Evolutionary conservation across 2,888 invertebrate species (phyloP), one percentile per base, ranked within the genome.

Genomic region (Drosophila prolongata): DNA sequence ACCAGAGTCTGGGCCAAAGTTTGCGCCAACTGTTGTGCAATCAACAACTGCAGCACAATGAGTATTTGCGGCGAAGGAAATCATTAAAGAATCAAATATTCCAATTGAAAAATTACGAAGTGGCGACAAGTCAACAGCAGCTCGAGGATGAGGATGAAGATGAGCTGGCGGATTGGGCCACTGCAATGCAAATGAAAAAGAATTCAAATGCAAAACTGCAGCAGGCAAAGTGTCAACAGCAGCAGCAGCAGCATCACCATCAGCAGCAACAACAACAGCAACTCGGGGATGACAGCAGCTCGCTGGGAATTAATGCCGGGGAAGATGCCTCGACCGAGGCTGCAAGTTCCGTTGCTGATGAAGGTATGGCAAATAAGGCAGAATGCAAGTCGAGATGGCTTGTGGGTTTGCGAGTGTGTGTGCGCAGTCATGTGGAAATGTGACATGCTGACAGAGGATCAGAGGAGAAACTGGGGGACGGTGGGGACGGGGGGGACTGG

Each of bases 81-180:
- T 92, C 92, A 87, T 90, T 92, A 89, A 92, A 92, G 88, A 92
- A 92, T 91, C 91, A 92, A 91, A 91, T 92, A 90, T 92, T 92
- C 89, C 90, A 91, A 91, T 89, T 91, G 89, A 90, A 89, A 89
- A 90, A 89, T 90, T 90, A 89, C 80, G 90, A 91, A 89, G 83
- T 82, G 84, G 83, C 80, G 80, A 76, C 80, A 76, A 70, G 75
- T 77, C 75, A 78, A 79, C 80, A 77, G 55, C 76, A 77, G 52
- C 72, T 66, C 24, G 53, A 37, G 65, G 40, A 62, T 14, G 43
- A 24, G 54, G 52, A 52, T 16, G 40, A 44, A 38, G 38, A 49
- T 37, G 59, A 35, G 38, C 53, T 46, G 54, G 10, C 9, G 46
- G 27, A 37, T 42, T 64, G 52, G 67, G 44, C 75, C 75, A 72